Conservation (phyloP, 2,113 vertebrate genomes). For the Hyperopisus bebe region DNA sequence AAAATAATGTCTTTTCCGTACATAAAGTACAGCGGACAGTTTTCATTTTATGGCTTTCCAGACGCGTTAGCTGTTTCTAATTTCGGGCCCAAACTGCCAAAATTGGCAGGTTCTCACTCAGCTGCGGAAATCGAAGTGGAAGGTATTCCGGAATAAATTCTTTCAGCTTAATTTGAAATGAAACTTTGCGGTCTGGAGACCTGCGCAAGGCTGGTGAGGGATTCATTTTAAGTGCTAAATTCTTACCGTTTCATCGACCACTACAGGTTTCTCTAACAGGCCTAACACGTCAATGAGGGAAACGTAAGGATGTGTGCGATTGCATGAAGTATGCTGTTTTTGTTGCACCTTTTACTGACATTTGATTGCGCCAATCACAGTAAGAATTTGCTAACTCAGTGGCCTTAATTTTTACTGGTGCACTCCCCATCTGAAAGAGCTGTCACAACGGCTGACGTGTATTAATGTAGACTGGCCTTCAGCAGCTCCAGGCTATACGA, state of each 20-base stretch:
- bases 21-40: not conserved
- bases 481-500: constrained; percentile 46
- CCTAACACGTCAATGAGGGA: not conserved
- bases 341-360: not conserved
- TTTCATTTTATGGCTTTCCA: constrained; percentile 12
- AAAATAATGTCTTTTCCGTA: not conserved
- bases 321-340: not conserved
- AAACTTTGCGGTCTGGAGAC: not conserved
- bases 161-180: constrained; percentile 8
- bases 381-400: not conserved
- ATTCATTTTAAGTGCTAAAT: not conserved
- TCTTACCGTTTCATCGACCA: not conserved
- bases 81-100: not conserved
- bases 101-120: not conserved
- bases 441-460: constrained; percentile 36
- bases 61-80: constrained; percentile 9
- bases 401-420: not conserved
- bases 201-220: not conserved
- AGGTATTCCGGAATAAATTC: constrained; percentile 13
- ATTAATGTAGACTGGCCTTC: constrained; percentile 32
- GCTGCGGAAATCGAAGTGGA: constrained; percentile 11
- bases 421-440: not conserved
- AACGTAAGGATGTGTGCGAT: not conserved
- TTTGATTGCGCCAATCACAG: not conserved
- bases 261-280: not conserved